Conservation (phyloP, 2,888 invertebrate species). For the Mesoligia furuncula region DNA sequence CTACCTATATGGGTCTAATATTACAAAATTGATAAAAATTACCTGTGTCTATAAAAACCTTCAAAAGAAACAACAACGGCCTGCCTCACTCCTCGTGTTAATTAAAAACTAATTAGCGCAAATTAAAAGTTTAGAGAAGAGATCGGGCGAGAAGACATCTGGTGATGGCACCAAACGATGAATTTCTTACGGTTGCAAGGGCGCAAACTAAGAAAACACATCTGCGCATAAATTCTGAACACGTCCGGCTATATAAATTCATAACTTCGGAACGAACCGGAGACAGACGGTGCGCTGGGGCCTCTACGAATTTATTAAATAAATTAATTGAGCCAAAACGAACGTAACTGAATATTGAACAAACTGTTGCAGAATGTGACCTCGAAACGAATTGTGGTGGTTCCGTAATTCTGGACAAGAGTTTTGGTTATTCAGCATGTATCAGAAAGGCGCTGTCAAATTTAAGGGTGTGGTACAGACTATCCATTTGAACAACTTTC, state of each 20-base stretch:
- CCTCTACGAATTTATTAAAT: constrained; percentile 86
- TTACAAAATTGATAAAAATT: background rate
- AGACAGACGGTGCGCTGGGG: constrained; percentile 83
- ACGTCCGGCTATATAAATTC: constrained; percentile 88
- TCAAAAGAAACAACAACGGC: constrained; percentile 11
- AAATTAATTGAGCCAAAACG: constrained; percentile 87
- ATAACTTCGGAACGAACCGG: constrained; percentile 83
- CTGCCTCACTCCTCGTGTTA: constrained; percentile 35
- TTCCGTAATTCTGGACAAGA: background rate
- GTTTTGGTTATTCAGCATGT: background rate
- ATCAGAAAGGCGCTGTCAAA: background rate
- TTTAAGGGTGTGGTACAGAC: background rate
- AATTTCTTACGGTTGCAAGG: constrained; percentile 74
- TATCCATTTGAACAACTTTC: background rate
- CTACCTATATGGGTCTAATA: background rate
- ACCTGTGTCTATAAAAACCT: background rate
- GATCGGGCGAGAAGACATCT: constrained; percentile 70
- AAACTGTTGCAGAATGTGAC: constrained; percentile 36
- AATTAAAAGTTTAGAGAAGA: constrained; percentile 55
- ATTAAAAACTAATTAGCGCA: constrained; percentile 60
- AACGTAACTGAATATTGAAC: constrained; percentile 81
- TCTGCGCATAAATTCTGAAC: constrained; percentile 85
- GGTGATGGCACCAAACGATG: constrained; percentile 69
- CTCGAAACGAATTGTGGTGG: background rate
- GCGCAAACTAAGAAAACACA: constrained; percentile 83